These are phyloP conservation scores for Syngnathus acus DNA, from an alignment of 2,797 vertebrate species.

Conservation along the genomic window DNA sequence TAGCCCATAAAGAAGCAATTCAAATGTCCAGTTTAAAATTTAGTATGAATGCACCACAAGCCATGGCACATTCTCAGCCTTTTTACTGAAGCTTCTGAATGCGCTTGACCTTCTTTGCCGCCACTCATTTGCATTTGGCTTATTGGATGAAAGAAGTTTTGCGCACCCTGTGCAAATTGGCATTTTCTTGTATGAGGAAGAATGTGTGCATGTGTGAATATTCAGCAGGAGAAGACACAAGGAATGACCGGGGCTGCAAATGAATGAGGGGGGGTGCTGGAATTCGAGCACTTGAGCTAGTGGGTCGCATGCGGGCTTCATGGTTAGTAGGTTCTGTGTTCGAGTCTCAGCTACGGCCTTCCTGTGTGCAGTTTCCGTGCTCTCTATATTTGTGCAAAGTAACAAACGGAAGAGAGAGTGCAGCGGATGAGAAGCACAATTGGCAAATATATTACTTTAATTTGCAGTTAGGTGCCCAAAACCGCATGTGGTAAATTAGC, in stretches of 20 bases:
- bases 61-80: not conserved
- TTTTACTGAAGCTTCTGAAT: constrained; percentile 39
- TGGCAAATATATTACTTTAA: constrained; percentile 32
- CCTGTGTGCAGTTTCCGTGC: too few species aligned
- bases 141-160: constrained; percentile 47
- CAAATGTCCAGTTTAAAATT: not conserved
- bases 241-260: constrained; percentile 25
- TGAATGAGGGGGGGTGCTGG: constrained; percentile 28
- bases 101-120: constrained; percentile 54
- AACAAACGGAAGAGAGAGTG: too few species aligned
- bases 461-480: constrained; percentile 13
- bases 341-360: not conserved
- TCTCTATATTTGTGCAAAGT: not conserved
- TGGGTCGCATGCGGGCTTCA: not conserved
- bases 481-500: constrained; percentile 30
- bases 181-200: constrained; percentile 35
- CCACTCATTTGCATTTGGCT: constrained; percentile 53
- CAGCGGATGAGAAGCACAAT: constrained; percentile 23
- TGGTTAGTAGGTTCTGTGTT: not conserved
- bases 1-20: not conserved
- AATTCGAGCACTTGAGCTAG: constrained; percentile 13
- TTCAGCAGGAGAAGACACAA: constrained; percentile 36
- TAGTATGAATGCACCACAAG: not conserved
- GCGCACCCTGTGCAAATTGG: constrained; percentile 39
- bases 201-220: constrained; percentile 42